These are phyloP conservation scores for Chaetodon trifasciatus DNA, from an alignment of 2,797 vertebrate species.

Conservation along the genomic window DNA sequence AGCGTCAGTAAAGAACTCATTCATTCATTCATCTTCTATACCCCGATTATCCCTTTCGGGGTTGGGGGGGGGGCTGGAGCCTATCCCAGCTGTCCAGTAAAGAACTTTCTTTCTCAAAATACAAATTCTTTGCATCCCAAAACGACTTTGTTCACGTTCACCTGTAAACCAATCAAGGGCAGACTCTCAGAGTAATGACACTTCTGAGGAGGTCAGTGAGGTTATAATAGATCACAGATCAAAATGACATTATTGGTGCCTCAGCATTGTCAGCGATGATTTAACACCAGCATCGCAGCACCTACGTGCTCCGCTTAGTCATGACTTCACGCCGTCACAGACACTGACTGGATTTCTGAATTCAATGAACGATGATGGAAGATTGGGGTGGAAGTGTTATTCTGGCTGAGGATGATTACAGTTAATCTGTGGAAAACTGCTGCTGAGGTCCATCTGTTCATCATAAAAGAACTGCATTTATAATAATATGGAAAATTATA, in stretches of 20 bases:
- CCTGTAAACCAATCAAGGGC: not conserved
- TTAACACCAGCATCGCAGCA: conserved; percentile 30
- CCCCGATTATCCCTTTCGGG: too few species aligned
- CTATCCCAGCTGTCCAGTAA: too few species aligned
- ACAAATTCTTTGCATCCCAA: not conserved
- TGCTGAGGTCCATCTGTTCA: not conserved
- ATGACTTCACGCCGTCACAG: conserved; percentile 1
- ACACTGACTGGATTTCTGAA: conserved; percentile 43
- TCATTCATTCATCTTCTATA: too few species aligned
- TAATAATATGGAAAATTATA: not conserved
- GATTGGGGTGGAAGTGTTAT: not conserved
- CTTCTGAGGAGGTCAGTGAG: not conserved
- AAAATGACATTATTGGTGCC: conserved; percentile 6
- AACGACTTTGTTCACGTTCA: not conserved
- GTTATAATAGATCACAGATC: not conserved
- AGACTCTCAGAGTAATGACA: not conserved
- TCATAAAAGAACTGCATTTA: not conserved
- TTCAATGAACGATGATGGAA: not conserved
- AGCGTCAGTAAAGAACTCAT: not conserved
- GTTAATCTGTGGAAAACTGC: not conserved
- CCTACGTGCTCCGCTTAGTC: conserved; percentile 21
- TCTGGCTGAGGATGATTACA: not conserved
- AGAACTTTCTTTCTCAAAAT: not conserved
- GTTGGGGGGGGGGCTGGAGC: too few species aligned
- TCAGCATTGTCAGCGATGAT: conserved; percentile 39